A percentile compares a stretch with the other conserved stretches of the same genome.
Evolutionary conservation across 2,888 invertebrate genomes (phyloP).

Genomic region (Amphipyra tragopoginis): DNA sequence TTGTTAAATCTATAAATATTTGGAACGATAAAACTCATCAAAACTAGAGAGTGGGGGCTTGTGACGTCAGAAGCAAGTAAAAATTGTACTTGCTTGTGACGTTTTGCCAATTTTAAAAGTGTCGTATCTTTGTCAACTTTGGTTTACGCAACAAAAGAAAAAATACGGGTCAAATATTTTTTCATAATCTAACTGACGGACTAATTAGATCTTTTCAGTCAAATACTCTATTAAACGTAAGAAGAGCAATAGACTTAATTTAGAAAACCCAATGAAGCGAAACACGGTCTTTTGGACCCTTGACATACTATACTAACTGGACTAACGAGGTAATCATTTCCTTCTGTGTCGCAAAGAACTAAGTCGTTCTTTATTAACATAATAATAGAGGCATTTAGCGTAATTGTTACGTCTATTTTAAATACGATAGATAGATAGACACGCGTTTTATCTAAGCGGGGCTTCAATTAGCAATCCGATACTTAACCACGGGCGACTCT

Average conservation of each 20-base stretch:
- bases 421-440: not conserved
- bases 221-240: too few relatives aligned
- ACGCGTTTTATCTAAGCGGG: constrained; percentile 2
- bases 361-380: constrained; percentile 18
- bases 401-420: constrained; percentile 21
- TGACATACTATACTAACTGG: constrained; percentile 39
- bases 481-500: constrained; percentile 6
- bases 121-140: too few relatives aligned
- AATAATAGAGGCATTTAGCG: constrained; percentile 14
- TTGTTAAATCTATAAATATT: too few relatives aligned
- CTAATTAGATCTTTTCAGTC: too few relatives aligned
- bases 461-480: constrained; percentile 17
- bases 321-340: constrained; percentile 28
- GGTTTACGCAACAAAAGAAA: too few relatives aligned
- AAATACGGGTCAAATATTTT: too few relatives aligned
- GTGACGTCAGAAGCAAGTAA: too few relatives aligned
- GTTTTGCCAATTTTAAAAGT: too few relatives aligned
- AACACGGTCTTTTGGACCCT: constrained; percentile 14
- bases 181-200: too few relatives aligned
- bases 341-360: constrained; percentile 22
- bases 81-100: too few relatives aligned
- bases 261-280: constrained; percentile 5
- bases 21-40: too few relatives aligned
- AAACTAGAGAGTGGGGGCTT: too few relatives aligned
- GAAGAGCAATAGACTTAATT: not conserved